Base-by-base conservation (phyloP, 2,888 invertebrate genomes). In the Cosmia trapezina region DNA sequence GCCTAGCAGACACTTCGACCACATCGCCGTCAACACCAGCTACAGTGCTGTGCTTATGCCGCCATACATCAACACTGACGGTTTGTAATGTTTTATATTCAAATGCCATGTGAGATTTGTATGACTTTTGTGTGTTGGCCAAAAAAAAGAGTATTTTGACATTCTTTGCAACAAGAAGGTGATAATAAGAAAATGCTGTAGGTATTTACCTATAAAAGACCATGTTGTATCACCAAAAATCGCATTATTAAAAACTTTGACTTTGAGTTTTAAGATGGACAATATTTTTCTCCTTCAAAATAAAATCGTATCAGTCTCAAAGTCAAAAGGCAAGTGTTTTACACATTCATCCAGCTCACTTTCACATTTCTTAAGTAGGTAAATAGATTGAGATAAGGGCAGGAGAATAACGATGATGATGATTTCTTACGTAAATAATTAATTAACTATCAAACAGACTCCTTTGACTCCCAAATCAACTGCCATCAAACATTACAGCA, bases 41-140 rank as follows among this genome's bases (percentile, higher is more conserved):
- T 97, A 98, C 88, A 99, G 98, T 91, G 98, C 99, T 67, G 98
- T 99, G 83, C 97, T 99, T 82, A 97, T 99, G 93, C 99, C 99
- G 43, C 97, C 97, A 0, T 97, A 97, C 87, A 97, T 98, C 70
- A 97, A 97, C 87, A 98, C 98, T 89, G 96, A 96, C 87, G 97
- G 98, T 97, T 90, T 86, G 93, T 76, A 65, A 22, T 51, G 19
- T 65, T 47, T 19, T 57, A 22, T 22, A 12, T 45, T 33, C 0
- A 9, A 8, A 12, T 1, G 51, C 12, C 12, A 22, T 37, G 12
- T 53, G 12, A 53, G 22, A 22, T 53, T 53, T 37, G 37, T 37
- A 37, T 37, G 6, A 0, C 4, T 37, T 37, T 37, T 37, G 2
- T 37, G 2, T 37, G 2, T 0, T 4, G 37, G 37, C 4, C 4